Conservation (phyloP, 2,797 vertebrate species). For the Phoeniculus purpureus region DNA sequence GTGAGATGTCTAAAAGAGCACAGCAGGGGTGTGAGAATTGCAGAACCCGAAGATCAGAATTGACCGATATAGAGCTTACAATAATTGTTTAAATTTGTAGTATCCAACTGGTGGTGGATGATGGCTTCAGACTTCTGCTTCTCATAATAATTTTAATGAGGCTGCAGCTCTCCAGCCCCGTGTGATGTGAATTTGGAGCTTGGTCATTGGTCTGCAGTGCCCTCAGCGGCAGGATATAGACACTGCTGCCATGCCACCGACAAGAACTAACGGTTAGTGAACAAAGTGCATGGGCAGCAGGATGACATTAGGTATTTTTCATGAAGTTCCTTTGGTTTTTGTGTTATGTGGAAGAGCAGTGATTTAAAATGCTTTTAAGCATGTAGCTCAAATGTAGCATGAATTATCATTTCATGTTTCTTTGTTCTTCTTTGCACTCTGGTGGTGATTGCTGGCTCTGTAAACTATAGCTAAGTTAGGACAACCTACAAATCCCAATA, state of each 20-base stretch:
- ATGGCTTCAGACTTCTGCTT: conserved; percentile 31
- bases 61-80: conserved; percentile 2
- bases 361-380: conserved; percentile 56
- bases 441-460: conserved; percentile 52
- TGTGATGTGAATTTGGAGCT: conserved; percentile 19
- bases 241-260: background rate
- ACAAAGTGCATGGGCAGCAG: background rate
- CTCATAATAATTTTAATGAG: conserved; percentile 56
- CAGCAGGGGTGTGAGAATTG: conserved; percentile 43
- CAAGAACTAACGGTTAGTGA: background rate
- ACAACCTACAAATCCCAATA: conserved; percentile 43
- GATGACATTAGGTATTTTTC: background rate
- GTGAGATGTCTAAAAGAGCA: conserved; percentile 11
- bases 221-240: conserved; percentile 4
- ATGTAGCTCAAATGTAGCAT: conserved; percentile 34
- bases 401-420: conserved; percentile 63
- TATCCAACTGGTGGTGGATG: conserved; percentile 7
- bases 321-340: conserved; percentile 15
- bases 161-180: background rate
- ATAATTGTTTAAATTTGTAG: conserved; percentile 29
- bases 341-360: conserved; percentile 12
- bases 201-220: background rate
- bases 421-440: conserved; percentile 56
- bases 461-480: conserved; percentile 52
- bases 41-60: conserved; percentile 15